phyloP scores from a whole-genome alignment of 1,140 invertebrate genomes.

The Adelges cooleyi region DNA sequence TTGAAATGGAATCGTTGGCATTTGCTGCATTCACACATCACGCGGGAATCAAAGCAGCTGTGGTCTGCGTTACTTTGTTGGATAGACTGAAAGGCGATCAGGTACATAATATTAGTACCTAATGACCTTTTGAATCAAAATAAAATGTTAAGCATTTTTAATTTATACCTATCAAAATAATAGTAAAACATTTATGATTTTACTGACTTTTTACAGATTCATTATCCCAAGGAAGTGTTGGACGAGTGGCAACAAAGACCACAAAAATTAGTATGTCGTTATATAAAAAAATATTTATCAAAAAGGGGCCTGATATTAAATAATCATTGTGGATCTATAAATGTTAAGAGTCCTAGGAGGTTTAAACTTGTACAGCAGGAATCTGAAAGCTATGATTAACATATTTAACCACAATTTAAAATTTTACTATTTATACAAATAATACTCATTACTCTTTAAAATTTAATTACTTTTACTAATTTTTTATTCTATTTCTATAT shows the following conservation, averaged over 20 bases:
- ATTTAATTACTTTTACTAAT: too few species aligned
- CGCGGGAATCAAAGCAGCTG: slow-evolving; percentile 84
- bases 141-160: too few species aligned
- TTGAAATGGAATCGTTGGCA: slow-evolving; percentile 92
- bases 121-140: not conserved
- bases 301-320: slow-evolving; percentile 50
- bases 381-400: slow-evolving; percentile 77
- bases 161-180: too few species aligned
- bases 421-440: too few species aligned
- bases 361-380: slow-evolving; percentile 82
- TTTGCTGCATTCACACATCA: slow-evolving; percentile 89
- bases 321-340: slow-evolving; percentile 41
- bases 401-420: too few species aligned
- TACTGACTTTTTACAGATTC: slow-evolving; percentile 51
- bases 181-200: too few species aligned
- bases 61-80: slow-evolving; percentile 86
- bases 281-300: slow-evolving; percentile 72
- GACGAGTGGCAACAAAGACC: slow-evolving; percentile 89
- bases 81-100: slow-evolving; percentile 91
- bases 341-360: slow-evolving; percentile 67
- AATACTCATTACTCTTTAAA: too few species aligned
- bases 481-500: too few species aligned
- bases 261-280: slow-evolving; percentile 72
- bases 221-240: slow-evolving; percentile 74
- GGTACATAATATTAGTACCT: slow-evolving; percentile 44